Percentiles rank a stretch among this genome's conserved stretches.
phyloP scores from a whole-genome alignment of 2,888 invertebrate species.

The Dasysyrphus albostriatus region DNA sequence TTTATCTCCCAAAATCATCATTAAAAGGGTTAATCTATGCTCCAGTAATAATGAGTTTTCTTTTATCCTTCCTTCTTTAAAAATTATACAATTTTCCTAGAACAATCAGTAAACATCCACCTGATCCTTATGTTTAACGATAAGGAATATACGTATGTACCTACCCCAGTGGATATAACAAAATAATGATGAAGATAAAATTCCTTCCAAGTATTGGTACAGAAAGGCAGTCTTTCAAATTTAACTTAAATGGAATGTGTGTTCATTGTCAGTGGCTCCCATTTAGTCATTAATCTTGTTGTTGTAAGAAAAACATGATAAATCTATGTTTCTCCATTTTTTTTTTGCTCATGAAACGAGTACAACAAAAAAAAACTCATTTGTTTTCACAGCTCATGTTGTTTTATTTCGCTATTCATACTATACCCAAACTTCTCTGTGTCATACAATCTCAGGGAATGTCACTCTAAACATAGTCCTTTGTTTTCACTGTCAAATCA shows the following conservation, averaged over 20 bases:
- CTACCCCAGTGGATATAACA: neutral
- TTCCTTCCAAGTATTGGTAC: neutral
- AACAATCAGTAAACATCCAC: neutral
- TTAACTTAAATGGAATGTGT: conserved; percentile 4
- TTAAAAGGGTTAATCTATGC: neutral
- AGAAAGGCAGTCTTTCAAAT: neutral
- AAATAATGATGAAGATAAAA: neutral
- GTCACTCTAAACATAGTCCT: neutral
- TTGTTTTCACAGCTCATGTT: conserved; percentile 28
- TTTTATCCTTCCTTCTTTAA: neutral
- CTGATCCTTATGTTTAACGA: conserved; percentile 2
- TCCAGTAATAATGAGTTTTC: neutral
- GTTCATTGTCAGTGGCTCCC: neutral
- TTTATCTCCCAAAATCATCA: neutral
- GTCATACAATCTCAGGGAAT: neutral
- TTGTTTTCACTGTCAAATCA: conserved; percentile 36
- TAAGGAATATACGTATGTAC: neutral
- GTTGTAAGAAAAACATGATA: neutral
- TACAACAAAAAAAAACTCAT: neutral
- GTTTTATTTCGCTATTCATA: conserved; percentile 4
- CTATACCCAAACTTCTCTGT: neutral
- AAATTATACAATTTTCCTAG: neutral
- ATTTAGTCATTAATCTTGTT: conserved; percentile 30
- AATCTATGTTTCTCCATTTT: neutral
- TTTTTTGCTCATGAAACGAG: neutral